These are phyloP conservation scores for Microtus californicus DNA, from an alignment of 2,797 vertebrate genomes.

Conservation along the genomic window DNA sequence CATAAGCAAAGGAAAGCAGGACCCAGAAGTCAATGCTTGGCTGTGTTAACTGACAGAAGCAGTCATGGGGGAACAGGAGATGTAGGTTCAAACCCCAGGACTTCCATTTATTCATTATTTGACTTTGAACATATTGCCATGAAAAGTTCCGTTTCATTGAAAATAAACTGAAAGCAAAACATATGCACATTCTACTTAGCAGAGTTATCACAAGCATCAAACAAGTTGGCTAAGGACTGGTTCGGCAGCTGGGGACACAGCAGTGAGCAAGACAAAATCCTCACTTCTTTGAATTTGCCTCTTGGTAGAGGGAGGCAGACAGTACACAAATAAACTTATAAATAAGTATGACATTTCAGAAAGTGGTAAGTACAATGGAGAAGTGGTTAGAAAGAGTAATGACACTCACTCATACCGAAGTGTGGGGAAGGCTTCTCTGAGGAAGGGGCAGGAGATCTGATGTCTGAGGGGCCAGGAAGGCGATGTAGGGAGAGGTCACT, in stretches of 20 bases:
- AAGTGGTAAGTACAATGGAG: background rate
- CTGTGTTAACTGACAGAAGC: background rate
- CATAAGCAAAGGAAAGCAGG: background rate
- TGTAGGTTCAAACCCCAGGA: background rate
- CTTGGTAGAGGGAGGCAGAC: background rate
- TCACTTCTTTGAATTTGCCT: background rate
- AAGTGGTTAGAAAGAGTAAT: background rate
- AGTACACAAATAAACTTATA: slow-evolving; percentile 8
- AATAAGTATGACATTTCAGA: slow-evolving; percentile 30
- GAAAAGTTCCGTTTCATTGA: slow-evolving; percentile 28
- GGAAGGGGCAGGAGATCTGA: background rate
- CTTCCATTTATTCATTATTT: slow-evolving; percentile 10
- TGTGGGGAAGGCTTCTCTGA: background rate
- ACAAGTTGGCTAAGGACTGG: background rate
- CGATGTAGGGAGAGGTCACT: background rate
- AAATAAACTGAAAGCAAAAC: slow-evolving; percentile 1
- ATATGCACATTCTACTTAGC: background rate
- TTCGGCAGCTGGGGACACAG: slow-evolving; percentile 31
- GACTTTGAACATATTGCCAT: background rate
- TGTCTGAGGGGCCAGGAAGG: background rate
- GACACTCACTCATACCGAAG: background rate
- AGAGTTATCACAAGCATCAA: slow-evolving; percentile 45
- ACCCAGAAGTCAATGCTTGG: background rate
- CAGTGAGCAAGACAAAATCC: slow-evolving; percentile 28
- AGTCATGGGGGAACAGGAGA: background rate